A percentile compares a stretch with the other conserved stretches of the same genome.
Evolutionary conservation across 2,797 vertebrate genomes (phyloP).

Genomic region (Pteronotus mesoamericanus): DNA sequence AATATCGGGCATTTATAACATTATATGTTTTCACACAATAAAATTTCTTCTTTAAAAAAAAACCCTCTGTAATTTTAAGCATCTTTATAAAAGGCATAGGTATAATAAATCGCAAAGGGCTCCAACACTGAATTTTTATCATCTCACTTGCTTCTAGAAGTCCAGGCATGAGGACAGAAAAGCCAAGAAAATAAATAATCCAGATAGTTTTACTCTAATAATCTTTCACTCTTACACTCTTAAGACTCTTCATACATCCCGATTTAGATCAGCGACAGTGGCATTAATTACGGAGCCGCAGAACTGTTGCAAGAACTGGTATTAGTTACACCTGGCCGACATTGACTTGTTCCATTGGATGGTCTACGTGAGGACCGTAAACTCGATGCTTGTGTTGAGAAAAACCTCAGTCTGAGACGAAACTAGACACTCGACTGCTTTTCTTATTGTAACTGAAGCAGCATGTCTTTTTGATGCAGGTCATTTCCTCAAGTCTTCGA

Average conservation of each 20-base stretch:
- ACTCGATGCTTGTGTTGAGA: background rate
- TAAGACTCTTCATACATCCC: background rate
- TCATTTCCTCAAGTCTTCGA: slow-evolving; percentile 2
- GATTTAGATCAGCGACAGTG: background rate
- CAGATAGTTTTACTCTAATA: background rate
- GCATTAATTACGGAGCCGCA: background rate
- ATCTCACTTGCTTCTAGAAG: background rate
- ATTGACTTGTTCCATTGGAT: background rate
- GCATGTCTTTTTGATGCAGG: background rate
- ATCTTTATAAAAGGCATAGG: background rate
- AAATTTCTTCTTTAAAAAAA: background rate
- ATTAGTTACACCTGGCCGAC: background rate
- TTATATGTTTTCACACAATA: background rate
- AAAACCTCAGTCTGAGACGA: background rate
- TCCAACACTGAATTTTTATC: background rate
- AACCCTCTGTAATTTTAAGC: background rate
- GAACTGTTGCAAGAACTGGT: background rate
- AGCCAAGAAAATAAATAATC: background rate
- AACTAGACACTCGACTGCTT: background rate
- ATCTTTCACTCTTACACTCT: background rate
- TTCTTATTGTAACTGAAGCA: background rate
- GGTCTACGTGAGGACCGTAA: background rate
- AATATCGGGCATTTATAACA: background rate
- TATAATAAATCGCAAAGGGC: background rate
- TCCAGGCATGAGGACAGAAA: background rate